phyloP scores from a whole-genome alignment of 2,113 vertebrate species.

The Regulus satrapa region DNA sequence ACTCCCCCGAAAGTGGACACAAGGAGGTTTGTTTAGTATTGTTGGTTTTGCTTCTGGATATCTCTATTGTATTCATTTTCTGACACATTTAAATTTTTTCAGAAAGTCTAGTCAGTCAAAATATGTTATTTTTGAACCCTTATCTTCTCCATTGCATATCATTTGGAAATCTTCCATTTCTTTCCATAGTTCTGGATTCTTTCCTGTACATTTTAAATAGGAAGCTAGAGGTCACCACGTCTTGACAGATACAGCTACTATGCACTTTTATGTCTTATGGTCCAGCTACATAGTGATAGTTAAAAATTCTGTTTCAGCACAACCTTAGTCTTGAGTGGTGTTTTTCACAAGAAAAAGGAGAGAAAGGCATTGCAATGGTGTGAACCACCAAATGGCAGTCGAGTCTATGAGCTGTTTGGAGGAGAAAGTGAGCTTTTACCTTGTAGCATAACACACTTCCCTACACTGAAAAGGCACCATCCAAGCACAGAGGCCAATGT shows the following conservation, averaged over 20 bases:
- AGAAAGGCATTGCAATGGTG: accelerated
- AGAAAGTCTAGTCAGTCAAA: neutral
- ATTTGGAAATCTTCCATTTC: neutral
- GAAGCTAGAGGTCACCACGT: neutral
- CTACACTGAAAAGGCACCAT: neutral
- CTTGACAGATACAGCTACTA: neutral
- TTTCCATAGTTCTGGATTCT: neutral
- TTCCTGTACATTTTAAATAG: neutral
- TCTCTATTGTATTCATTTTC: neutral
- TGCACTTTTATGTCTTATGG: neutral
- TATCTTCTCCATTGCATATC: neutral
- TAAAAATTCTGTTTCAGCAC: neutral
- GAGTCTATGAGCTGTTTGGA: neutral
- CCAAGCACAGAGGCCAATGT: neutral
- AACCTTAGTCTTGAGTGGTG: neutral
- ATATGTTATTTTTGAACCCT: neutral
- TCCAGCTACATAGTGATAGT: neutral
- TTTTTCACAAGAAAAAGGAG: neutral
- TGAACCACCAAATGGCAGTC: neutral
- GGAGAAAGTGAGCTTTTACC: neutral
- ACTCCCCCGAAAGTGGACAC: neutral
- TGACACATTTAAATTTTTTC: neutral
- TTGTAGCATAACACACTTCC: neutral
- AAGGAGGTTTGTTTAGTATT: neutral
- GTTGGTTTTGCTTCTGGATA: neutral